Percentiles rank a stretch among this genome's conserved stretches.
These are phyloP conservation scores for Agonum fuliginosum DNA, from an alignment of 2,888 invertebrate species.

Conservation along the genomic window DNA sequence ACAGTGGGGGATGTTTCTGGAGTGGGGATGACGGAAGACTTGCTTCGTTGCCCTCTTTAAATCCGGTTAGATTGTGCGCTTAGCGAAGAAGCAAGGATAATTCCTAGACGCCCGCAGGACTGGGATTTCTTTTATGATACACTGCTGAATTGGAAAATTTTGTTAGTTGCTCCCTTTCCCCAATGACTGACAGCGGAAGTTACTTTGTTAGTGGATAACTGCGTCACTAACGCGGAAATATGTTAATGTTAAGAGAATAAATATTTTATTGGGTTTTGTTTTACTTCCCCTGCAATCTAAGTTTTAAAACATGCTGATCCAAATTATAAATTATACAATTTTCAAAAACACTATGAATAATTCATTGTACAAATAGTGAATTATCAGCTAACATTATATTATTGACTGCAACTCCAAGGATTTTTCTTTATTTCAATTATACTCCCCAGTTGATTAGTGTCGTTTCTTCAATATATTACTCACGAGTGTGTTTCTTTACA, in stretches of 20 bases:
- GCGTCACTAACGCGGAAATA: slow-evolving; percentile 2
- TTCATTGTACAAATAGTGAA: no score
- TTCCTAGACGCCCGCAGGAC: slow-evolving; percentile 31
- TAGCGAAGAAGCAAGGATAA: slow-evolving; percentile 44
- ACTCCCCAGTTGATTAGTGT: no score
- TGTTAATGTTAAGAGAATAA: neutral
- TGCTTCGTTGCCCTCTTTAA: slow-evolving; percentile 54
- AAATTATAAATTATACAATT: no score
- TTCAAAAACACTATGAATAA: no score
- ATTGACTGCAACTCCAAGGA: no score
- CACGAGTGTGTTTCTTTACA: no score
- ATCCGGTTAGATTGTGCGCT: slow-evolving; percentile 56
- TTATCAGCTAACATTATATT: no score
- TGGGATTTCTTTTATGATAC: slow-evolving; percentile 53
- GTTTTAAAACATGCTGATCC: no score
- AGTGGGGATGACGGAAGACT: neutral
- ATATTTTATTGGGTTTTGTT: slow-evolving; percentile 2
- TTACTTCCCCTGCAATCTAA: neutral
- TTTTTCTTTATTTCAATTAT: no score
- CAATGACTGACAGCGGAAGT: slow-evolving; percentile 3
- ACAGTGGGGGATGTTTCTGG: slow-evolving; percentile 11
- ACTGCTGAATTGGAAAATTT: slow-evolving; percentile 56
- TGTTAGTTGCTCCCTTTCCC: slow-evolving; percentile 38
- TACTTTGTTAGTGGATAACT: slow-evolving; percentile 29
- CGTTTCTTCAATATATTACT: no score